Base-by-base conservation (phyloP, 2,888 invertebrate species). In the Nomada goodeniana region DNA sequence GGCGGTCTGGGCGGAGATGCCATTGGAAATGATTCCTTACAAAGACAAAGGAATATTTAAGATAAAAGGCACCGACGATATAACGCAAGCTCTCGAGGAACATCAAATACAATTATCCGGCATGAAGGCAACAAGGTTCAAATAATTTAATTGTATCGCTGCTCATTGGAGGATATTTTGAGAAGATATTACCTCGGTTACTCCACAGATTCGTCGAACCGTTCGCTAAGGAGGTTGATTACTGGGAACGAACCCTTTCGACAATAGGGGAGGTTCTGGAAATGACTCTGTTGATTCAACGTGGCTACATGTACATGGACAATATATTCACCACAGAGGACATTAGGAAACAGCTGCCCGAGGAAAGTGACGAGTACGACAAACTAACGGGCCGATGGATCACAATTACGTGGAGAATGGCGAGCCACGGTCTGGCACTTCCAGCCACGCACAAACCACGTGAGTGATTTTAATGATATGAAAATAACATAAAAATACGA, bases 281-380 rank as follows among this genome's bases (percentile, higher is more conserved):
- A 94, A 95, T 96, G 90, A 95, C 96, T 26, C 94, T 98, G n/a
- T 95, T 95, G 90, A 97, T 98, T 0, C 98, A 98, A 94, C 95
- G 97, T 42, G 96, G 97, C 84, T 98, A 97, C 95, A 94, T 98
- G 83, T 98, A 98, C 93, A 94, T 98, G 63, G 98, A 98, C 95
- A 98, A 96, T 92, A 98, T 98, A 92, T 98, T 98, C 94, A 94
- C 95, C 84, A 97, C 98, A 0, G 98, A 98, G 93, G 98, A 98
- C 92, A 98, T 98, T 77, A 95, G 97, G 80, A 97, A 96, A 88
- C 98, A 98, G 93, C 94, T 98, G 71, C 98, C 98, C 0, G 94
- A 94, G 75, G 97, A 97, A 94, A 96, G 97, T 0, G 94, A 95
- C 74, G 96, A 96, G 82, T 98, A 98, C 94, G 96, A 97, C 89